Evolutionary conservation across 2,797 vertebrate species (phyloP).

Genomic region (Dendrocincla fuliginosa): DNA sequence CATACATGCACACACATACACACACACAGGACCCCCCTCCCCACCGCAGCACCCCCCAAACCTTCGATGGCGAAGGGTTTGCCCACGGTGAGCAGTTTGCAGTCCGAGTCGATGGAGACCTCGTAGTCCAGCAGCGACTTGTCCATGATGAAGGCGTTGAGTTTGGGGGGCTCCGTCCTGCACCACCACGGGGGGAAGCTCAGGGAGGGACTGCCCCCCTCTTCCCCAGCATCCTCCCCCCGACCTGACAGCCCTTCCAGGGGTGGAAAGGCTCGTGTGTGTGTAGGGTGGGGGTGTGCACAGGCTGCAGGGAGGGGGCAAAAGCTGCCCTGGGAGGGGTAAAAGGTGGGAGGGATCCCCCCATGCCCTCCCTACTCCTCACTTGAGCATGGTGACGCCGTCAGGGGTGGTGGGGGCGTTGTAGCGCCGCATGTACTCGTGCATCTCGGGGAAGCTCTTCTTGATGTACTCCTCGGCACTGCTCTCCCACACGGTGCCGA

Average conservation of each 20-base stretch:
- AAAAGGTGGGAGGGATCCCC: fast-evolving
- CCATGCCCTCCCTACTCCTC: constrained; percentile 12
- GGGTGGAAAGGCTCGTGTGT: fast-evolving
- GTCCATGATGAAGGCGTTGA: constrained; percentile 96
- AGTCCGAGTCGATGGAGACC: constrained; percentile 92
- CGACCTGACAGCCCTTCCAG: not conserved
- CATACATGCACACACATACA: fast-evolving
- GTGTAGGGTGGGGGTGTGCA: fast-evolving
- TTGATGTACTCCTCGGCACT: constrained; percentile 96
- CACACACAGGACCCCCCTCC: too few relatives aligned
- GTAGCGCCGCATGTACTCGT: constrained; percentile 89
- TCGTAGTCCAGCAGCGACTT: constrained; percentile 92
- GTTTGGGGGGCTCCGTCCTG: constrained; percentile 89
- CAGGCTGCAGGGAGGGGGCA: not conserved
- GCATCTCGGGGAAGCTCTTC: constrained; percentile 95
- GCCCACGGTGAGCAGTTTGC: constrained; percentile 90
- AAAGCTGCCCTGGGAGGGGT: not conserved
- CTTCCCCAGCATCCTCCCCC: fast-evolving
- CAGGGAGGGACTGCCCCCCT: not conserved
- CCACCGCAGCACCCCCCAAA: not conserved
- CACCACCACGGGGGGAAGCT: not conserved
- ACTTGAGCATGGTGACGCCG: constrained; percentile 90
- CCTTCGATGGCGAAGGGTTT: constrained; percentile 94
- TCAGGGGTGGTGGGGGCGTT: constrained; percentile 91
- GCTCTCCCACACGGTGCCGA: constrained; percentile 95